phyloP scores from a whole-genome alignment of 64 coral and sea anemone genomes.

The Anthopleura sola region DNA sequence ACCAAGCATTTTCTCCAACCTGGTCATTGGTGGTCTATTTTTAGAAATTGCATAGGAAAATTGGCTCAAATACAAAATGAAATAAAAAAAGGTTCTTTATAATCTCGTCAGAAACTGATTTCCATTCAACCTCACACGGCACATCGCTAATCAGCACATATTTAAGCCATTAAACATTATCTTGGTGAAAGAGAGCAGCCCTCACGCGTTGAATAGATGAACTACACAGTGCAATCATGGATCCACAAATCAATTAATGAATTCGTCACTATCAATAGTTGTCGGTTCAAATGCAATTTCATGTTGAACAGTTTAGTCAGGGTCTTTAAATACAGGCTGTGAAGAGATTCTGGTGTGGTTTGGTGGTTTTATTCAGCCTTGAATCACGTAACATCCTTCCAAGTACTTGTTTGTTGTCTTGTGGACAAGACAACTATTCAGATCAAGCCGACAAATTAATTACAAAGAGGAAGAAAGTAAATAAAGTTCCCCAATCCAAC shows the following conservation, averaged over 20 bases:
- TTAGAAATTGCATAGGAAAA: too few relatives aligned
- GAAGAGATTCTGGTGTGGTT: neutral
- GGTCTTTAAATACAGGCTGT: neutral
- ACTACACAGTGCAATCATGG: neutral
- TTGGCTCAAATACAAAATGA: too few relatives aligned
- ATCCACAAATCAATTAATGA: neutral
- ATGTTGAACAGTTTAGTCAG: neutral
- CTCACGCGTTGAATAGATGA: slow-evolving; percentile 16
- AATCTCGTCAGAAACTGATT: too few relatives aligned
- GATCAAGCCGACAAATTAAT: neutral
- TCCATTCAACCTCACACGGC: neutral
- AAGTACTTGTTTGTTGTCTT: neutral
- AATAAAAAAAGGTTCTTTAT: too few relatives aligned
- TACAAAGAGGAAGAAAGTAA: neutral
- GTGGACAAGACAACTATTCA: neutral
- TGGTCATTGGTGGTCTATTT: too few relatives aligned
- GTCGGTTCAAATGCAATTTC: neutral
- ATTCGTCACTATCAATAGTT: neutral
- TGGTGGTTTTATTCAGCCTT: neutral
- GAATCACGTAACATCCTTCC: neutral
- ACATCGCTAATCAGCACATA: neutral
- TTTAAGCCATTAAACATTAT: slow-evolving; percentile 12
- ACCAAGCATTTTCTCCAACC: too few relatives aligned
- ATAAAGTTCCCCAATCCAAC: neutral
- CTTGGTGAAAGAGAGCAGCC: neutral